phyloP scores from a whole-genome alignment of 2,888 invertebrate species.

The Dryococelus australis region DNA sequence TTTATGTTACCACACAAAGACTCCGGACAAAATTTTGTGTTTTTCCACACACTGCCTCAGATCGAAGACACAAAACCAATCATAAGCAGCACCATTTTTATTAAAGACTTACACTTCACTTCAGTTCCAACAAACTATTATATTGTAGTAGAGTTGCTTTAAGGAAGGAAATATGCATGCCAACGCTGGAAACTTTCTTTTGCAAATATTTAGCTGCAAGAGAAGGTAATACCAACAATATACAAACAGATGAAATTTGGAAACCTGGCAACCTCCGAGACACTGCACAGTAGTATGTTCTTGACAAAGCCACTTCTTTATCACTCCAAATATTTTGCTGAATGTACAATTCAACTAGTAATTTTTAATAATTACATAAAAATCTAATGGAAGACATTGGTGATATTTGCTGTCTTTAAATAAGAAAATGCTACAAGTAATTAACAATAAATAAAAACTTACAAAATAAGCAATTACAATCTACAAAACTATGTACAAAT shows the following conservation, averaged over 20 bases:
- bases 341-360: neutral
- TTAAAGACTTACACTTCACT: too few relatives aligned
- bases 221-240: neutral
- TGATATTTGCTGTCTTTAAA: neutral
- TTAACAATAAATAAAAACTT: neutral
- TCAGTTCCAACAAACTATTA: too few relatives aligned
- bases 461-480: neutral
- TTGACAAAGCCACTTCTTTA: neutral
- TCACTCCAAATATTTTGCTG: neutral
- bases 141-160: too few relatives aligned
- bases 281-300: neutral
- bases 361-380: neutral
- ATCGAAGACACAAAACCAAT: too few relatives aligned
- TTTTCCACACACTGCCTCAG: too few relatives aligned
- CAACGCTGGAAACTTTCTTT: too few relatives aligned
- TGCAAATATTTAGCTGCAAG: neutral
- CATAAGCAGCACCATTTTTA: too few relatives aligned
- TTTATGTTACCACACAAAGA: too few relatives aligned
- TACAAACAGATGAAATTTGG: neutral
- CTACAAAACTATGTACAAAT: neutral
- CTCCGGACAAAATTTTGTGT: too few relatives aligned
- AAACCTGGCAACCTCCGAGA: neutral
- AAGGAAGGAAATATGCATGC: too few relatives aligned
- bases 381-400: neutral
- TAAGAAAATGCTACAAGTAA: neutral